These are phyloP conservation scores for Tapera naevia DNA, from an alignment of 2,797 vertebrate species.

Conservation along the genomic window DNA sequence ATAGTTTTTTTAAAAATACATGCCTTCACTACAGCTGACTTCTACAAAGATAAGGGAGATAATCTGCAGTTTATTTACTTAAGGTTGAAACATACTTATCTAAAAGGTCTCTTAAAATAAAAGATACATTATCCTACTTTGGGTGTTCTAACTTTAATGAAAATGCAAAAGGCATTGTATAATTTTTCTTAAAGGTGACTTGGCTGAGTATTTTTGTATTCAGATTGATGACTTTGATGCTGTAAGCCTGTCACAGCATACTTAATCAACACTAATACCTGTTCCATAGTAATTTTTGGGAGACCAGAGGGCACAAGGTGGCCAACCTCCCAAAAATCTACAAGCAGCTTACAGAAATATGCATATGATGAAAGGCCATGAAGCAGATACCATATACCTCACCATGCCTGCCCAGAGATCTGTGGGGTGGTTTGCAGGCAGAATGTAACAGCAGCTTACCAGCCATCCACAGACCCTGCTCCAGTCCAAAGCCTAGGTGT, in stretches of 20 bases:
- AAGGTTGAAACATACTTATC: background rate
- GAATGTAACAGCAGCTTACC: background rate
- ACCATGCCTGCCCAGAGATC: accelerated
- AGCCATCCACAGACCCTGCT: accelerated
- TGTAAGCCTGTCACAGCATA: background rate
- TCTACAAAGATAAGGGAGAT: background rate
- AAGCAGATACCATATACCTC: accelerated
- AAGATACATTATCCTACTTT: accelerated
- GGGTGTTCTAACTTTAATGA: background rate
- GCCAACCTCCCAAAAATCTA: background rate
- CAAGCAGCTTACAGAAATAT: background rate
- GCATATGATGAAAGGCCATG: background rate
- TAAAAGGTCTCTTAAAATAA: background rate
- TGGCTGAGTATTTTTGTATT: background rate
- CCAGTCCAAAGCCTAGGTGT: accelerated
- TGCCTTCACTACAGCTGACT: background rate
- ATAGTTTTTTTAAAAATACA: background rate
- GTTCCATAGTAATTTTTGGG: background rate
- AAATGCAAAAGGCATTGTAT: background rate
- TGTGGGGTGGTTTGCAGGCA: background rate
- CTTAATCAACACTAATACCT: background rate
- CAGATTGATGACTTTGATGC: background rate
- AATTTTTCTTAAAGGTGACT: background rate
- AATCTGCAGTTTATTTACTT: background rate
- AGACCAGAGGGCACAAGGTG: background rate